phyloP scores from a whole-genome alignment of 2,113 vertebrate genomes.

The Dermatemys mawii region DNA sequence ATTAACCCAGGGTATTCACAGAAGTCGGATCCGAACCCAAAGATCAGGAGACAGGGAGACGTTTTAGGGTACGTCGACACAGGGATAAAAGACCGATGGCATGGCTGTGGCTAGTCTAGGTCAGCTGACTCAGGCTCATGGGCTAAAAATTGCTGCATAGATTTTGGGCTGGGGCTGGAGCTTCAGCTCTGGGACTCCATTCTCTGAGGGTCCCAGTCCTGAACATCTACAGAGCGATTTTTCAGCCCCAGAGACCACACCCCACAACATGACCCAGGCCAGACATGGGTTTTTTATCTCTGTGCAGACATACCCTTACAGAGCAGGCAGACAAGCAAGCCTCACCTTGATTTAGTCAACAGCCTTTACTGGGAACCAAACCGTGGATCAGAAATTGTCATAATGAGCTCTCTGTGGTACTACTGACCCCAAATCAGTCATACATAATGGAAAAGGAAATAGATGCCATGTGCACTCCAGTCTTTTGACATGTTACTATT shows the following conservation, averaged over 20 bases:
- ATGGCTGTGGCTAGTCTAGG: neutral
- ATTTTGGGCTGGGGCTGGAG: neutral
- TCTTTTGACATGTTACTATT: neutral
- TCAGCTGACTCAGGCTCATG: neutral
- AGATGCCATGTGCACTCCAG: too few species aligned
- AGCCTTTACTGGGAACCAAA: neutral
- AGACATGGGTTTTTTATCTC: neutral
- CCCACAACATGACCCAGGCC: neutral
- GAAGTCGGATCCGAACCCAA: neutral
- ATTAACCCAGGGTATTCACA: neutral
- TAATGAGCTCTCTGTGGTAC: neutral
- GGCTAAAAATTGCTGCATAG: neutral
- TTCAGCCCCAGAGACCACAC: neutral
- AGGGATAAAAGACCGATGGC: neutral
- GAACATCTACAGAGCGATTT: neutral
- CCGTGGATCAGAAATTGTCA: neutral
- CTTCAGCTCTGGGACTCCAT: neutral
- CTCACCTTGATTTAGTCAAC: neutral
- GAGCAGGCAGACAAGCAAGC: neutral
- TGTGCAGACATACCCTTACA: neutral
- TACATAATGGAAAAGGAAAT: neutral
- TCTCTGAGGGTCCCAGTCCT: too few species aligned
- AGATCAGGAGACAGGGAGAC: neutral
- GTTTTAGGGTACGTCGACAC: neutral
- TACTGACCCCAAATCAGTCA: neutral